These are phyloP conservation scores for Chascanopsetta lugubris DNA, from an alignment of 2,113 vertebrate genomes.

Conservation along the genomic window DNA sequence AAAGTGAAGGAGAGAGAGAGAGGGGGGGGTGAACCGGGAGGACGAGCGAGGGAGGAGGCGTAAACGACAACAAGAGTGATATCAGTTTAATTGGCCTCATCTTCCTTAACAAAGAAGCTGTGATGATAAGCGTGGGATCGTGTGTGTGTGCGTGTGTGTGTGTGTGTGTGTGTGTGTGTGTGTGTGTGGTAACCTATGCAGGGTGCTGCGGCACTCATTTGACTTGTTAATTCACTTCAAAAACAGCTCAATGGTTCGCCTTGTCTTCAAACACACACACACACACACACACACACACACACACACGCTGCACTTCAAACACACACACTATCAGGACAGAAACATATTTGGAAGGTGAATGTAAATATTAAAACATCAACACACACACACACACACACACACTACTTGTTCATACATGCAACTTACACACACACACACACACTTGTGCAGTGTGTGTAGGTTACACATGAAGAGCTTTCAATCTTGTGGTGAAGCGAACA, in stretches of 20 bases:
- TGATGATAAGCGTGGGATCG: conserved; percentile 60
- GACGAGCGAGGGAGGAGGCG: conserved; percentile 22
- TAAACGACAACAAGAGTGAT: conserved; percentile 54
- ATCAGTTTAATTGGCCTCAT: conserved; percentile 72
- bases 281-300: conserved; percentile 22
- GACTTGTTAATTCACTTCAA: conserved; percentile 80
- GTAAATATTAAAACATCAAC: too few species aligned
- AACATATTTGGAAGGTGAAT: too few species aligned
- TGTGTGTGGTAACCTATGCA: conserved; percentile 65
- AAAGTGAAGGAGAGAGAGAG: neutral
- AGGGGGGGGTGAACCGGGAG: neutral
- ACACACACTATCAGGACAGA: neutral
- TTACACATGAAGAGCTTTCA: conserved; percentile 74
- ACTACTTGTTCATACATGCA: neutral
- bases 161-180: conserved; percentile 48
- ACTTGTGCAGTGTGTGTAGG: conserved; percentile 33
- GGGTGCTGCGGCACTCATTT: conserved; percentile 74
- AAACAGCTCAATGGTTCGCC: conserved; percentile 72
- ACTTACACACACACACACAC: conserved; percentile 12
- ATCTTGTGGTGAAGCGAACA: conserved; percentile 65
- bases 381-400: conserved; percentile 10
- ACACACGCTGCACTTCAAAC: neutral
- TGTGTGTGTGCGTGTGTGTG: conserved; percentile 34
- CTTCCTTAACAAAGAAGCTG: conserved; percentile 66
- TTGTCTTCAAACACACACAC: conserved; percentile 63